Conservation (phyloP, 2,888 invertebrate genomes). For the Polyommatus icarus region DNA sequence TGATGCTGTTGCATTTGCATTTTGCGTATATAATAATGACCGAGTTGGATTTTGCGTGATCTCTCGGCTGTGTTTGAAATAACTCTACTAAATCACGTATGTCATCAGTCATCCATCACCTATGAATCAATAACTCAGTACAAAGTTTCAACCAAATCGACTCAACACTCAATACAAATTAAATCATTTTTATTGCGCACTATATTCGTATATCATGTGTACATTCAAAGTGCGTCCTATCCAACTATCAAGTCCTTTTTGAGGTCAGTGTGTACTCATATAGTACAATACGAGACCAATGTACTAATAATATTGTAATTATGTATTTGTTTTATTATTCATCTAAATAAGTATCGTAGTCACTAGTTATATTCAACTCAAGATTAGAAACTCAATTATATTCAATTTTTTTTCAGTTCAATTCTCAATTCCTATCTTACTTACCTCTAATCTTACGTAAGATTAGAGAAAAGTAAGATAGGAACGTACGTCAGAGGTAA, state of each 20-base stretch:
- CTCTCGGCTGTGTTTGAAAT: too few relatives aligned
- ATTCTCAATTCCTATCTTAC: too few relatives aligned
- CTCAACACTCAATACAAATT: neutral
- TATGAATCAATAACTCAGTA: neutral
- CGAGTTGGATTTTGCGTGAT: too few relatives aligned
- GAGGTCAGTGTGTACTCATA: neutral
- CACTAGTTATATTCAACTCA: too few relatives aligned
- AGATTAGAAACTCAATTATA: too few relatives aligned
- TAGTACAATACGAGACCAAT: constrained; percentile 15
- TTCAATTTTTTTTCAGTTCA: too few relatives aligned
- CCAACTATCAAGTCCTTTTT: constrained; percentile 15
- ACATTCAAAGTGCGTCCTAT: neutral
- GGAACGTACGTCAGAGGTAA: too few relatives aligned
- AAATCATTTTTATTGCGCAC: constrained; percentile 16
- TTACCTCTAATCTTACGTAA: too few relatives aligned
- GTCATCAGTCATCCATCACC: neutral
- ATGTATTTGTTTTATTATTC: neutral
- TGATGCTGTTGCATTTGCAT: too few relatives aligned
- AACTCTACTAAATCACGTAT: neutral
- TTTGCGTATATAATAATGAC: too few relatives aligned
- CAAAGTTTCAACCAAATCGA: neutral
- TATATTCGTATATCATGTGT: neutral
- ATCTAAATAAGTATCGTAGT: neutral
- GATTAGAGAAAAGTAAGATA: too few relatives aligned
- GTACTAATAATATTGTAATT: neutral